phyloP scores from a whole-genome alignment of 1,140 invertebrate species.

The Paracyclopina nana region DNA sequence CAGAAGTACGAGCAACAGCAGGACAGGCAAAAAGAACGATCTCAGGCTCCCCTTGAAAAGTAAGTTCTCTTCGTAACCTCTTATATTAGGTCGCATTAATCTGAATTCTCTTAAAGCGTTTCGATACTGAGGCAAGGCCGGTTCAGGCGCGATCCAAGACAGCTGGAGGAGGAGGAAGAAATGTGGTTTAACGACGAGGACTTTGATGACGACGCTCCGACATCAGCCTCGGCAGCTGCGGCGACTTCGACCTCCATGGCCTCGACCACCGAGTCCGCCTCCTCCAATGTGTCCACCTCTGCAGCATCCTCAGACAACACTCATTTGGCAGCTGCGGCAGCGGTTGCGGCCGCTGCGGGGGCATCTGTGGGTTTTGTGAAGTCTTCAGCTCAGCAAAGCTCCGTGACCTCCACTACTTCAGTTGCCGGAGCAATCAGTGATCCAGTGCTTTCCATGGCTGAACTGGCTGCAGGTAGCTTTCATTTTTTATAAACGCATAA shows the following conservation, averaged over 20 bases:
- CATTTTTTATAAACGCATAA: no score
- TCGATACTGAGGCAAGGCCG: conserved; percentile 49
- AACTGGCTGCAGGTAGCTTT: no score
- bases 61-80: conserved; percentile 23
- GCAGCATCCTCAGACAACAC: not conserved
- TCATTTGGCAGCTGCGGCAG: not conserved
- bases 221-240: conserved; percentile 18
- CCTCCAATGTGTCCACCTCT: not conserved
- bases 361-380: not conserved
- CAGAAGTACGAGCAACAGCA: conserved; percentile 81
- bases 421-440: no score
- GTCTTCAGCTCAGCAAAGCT: not conserved
- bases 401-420: no score
- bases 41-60: conserved; percentile 46
- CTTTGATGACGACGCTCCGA: conserved; percentile 53
- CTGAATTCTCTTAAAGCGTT: no score
- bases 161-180: conserved; percentile 90
- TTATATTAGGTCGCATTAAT: not conserved
- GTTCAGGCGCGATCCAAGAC: conserved; percentile 68
- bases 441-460: no score
- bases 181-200: conserved; percentile 98
- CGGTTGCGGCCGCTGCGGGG: not conserved
- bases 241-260: not conserved
- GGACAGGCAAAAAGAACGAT: conserved; percentile 64
- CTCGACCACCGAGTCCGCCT: not conserved